phyloP scores from a whole-genome alignment of 1,140 invertebrate genomes.

The Ladona fulva region DNA sequence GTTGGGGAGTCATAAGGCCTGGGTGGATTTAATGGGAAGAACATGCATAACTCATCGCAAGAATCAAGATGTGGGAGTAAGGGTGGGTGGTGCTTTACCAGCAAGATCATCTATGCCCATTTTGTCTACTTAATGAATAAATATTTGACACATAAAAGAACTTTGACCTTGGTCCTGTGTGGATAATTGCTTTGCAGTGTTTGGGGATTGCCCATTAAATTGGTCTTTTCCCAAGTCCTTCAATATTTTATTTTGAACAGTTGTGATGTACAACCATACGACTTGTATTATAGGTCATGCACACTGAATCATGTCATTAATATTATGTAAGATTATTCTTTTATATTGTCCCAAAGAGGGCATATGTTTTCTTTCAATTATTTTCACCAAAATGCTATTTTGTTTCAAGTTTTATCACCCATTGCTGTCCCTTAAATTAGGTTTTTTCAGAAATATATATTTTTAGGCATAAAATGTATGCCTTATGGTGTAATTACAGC shows the following conservation, averaged over 20 bases:
- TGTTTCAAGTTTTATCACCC: no score
- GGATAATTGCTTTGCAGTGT: background rate
- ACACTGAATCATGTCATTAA: background rate
- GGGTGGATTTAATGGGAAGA: constrained; percentile 13
- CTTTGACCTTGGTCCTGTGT: background rate
- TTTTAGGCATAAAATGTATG: no score
- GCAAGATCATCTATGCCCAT: background rate
- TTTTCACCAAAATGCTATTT: no score
- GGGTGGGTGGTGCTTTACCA: background rate
- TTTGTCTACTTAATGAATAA: no score
- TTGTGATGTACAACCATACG: background rate
- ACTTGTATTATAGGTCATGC: background rate
- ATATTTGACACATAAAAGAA: background rate
- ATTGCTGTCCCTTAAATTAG: no score
- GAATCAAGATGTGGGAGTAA: constrained; percentile 13
- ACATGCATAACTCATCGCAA: constrained; percentile 10
- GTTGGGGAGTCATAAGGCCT: background rate
- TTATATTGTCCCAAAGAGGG: no score
- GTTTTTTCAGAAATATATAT: no score
- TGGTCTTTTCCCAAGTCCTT: constrained; percentile 4
- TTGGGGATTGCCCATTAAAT: background rate
- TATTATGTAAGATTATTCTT: no score
- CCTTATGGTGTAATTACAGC: no score
- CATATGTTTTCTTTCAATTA: no score
- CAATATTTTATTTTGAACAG: background rate